Base-by-base conservation (phyloP, 2,113 vertebrate genomes). In the Atlantisia rogersi region DNA sequence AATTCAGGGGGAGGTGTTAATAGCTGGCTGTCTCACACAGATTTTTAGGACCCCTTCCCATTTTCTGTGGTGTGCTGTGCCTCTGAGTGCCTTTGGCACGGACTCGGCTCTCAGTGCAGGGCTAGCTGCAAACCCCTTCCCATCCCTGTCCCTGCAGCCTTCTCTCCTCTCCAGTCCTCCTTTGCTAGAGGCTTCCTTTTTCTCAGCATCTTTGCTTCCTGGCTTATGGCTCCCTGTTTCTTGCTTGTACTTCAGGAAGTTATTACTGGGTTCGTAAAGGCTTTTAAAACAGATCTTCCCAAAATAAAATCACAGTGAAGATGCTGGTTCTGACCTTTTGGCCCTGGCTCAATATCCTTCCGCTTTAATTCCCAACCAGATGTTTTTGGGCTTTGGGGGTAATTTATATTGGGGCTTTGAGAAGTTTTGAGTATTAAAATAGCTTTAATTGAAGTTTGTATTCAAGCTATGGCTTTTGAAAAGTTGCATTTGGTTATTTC, bases 1-100 rank as follows among this genome's bases (percentile, higher is more conserved):
- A 4, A 22, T 29, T 69, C 16, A 2, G 62, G 21, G 63, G 37
- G 67, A 55, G 32, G n/a, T 64, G 37, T 60, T n/a, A 22, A 9
- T 8, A 39, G 71, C 78, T 86, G 52, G 11, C 78, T 55, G 39
- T 9, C 15, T 39, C n/a, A 3, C 2, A 2, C 21, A 55, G 56
- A 9, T 39, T 88, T 20, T 42, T 31, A 9, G 37, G 63, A 11
- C 44, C 59, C 26, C 37, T 63, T 59, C 55, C 31, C 0, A 0
- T 42, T 42, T 46, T 31, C 18, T 13, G 25, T 0, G 4, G 8
- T 18, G 46, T 26, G 1, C 53, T 6, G 40, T 6, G 4, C 14
- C 42, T 71, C 37, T 5, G 62, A 16, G 22, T 15, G 25, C 20
- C 9, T 32, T 21, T 15, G 39, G 31, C 37, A 9, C 12, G 9